Percentiles rank a stretch among this genome's conserved stretches.
Conservation (phyloP, 2,113 vertebrate species). For the Ranitomeya variabilis region DNA sequence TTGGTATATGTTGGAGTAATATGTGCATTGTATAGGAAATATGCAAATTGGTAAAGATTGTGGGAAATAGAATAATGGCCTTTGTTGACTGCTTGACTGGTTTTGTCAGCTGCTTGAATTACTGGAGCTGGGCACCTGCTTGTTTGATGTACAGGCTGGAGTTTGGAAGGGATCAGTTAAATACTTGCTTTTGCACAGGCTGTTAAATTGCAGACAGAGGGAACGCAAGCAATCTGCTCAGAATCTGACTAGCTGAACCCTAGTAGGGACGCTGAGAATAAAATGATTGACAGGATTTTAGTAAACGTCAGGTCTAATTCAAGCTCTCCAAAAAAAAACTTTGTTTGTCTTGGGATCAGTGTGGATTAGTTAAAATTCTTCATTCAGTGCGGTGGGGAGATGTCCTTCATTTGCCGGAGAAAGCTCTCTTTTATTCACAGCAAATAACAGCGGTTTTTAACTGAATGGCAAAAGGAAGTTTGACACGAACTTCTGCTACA, state of each 20-base stretch:
- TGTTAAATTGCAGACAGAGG: constrained; percentile 56
- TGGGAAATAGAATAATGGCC: constrained; percentile 51
- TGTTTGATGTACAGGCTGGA: constrained; percentile 56
- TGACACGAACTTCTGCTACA: neutral
- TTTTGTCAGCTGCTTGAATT: constrained; percentile 55
- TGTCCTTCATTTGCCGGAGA: constrained; percentile 4
- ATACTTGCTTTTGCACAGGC: constrained; percentile 55
- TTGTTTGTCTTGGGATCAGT: constrained; percentile 43
- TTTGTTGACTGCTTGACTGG: constrained; percentile 38
- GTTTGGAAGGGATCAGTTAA: constrained; percentile 57
- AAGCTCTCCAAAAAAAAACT: constrained; percentile 53
- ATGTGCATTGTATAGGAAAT: neutral
- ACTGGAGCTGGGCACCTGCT: constrained; percentile 51
- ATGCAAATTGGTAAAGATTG: constrained; percentile 45
- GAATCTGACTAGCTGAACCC: constrained; percentile 54
- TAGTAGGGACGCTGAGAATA: constrained; percentile 40
- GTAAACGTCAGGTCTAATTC: constrained; percentile 49
- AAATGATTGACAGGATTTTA: constrained; percentile 49
- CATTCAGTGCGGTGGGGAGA: constrained; percentile 26
- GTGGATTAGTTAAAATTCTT: constrained; percentile 31
- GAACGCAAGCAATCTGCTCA: constrained; percentile 50
- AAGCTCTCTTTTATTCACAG: constrained; percentile 26
- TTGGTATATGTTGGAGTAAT: neutral
- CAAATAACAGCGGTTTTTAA: constrained; percentile 14
- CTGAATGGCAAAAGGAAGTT: neutral